Evolutionary conservation across 37 sponge, comb jelly and placozoan species (phyloP).

Genomic region (Halichondria panicea): DNA sequence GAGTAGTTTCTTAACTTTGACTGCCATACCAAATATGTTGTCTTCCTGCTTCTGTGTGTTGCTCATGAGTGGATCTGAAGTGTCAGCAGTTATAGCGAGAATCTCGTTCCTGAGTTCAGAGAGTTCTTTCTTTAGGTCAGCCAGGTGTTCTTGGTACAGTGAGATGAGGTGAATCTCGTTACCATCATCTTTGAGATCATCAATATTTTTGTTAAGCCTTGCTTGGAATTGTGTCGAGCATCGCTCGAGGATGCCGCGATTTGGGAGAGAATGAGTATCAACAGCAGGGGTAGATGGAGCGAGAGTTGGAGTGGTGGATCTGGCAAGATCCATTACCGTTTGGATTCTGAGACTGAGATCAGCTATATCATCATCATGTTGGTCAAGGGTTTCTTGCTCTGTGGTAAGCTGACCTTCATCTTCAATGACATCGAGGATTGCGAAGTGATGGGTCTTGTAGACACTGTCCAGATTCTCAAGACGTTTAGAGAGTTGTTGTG

Average conservation of each 20-base stretch:
- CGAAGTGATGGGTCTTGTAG: background rate
- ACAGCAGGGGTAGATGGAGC: background rate
- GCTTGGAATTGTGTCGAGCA: conserved; percentile 1
- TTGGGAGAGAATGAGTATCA: background rate
- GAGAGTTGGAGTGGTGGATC: background rate
- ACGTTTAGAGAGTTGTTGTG: background rate
- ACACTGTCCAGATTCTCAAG: conserved; percentile 1
- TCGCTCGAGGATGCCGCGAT: background rate
- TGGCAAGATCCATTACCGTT: background rate
- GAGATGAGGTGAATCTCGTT: conserved; percentile 2
- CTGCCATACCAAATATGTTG: background rate
- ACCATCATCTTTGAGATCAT: background rate
- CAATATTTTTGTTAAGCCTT: background rate
- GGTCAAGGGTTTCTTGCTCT: conserved; percentile 12
- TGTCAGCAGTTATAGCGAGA: background rate
- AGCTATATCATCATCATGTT: conserved; percentile 1
- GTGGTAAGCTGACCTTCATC: background rate
- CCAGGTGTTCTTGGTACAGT: conserved; percentile 32
- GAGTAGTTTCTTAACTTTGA: conserved; percentile 27
- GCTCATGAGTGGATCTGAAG: conserved; percentile 18
- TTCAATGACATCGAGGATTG: background rate
- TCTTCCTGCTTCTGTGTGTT: conserved; percentile 6
- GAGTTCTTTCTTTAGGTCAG: conserved; percentile 47
- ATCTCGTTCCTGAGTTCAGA: conserved; percentile 25
- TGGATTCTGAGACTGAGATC: background rate